These are phyloP conservation scores for Pardosa pseudoannulata DNA, from an alignment of 2,888 invertebrate genomes.

Conservation along the genomic window DNA sequence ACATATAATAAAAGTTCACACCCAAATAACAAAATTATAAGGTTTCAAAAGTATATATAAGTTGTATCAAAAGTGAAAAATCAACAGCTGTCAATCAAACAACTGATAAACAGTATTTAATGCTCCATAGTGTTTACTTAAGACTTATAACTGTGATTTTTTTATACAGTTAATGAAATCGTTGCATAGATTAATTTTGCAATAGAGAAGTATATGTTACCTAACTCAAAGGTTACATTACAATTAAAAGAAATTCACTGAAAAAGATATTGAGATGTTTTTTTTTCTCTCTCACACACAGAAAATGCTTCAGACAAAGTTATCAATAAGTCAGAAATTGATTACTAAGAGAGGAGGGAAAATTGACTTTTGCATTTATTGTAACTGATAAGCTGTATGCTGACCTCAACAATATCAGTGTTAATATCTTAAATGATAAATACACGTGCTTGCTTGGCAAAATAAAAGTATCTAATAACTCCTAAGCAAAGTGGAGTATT, in stretches of 20 bases:
- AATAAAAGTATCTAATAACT: neutral
- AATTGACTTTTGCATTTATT: conserved; percentile 23
- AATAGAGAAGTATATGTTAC: neutral
- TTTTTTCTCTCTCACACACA: neutral
- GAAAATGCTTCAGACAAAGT: neutral
- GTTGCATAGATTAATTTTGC: neutral
- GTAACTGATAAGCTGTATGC: conserved; percentile 29
- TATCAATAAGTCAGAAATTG: neutral
- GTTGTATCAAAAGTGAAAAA: no score
- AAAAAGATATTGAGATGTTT: no score
- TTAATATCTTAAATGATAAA: neutral
- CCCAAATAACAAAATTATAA: no score
- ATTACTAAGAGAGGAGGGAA: neutral
- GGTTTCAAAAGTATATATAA: no score
- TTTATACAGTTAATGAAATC: no score
- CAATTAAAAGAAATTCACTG: neutral
- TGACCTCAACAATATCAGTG: conserved; percentile 34
- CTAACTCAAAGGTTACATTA: neutral
- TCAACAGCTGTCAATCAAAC: no score
- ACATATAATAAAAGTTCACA: no score
- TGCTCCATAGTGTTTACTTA: no score
- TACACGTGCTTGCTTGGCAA: neutral
- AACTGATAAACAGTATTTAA: no score
- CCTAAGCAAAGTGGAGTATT: neutral
- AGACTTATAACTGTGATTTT: no score